phyloP scores from a whole-genome alignment of 2,888 invertebrate species.

The Enchytraeus crypticus region DNA sequence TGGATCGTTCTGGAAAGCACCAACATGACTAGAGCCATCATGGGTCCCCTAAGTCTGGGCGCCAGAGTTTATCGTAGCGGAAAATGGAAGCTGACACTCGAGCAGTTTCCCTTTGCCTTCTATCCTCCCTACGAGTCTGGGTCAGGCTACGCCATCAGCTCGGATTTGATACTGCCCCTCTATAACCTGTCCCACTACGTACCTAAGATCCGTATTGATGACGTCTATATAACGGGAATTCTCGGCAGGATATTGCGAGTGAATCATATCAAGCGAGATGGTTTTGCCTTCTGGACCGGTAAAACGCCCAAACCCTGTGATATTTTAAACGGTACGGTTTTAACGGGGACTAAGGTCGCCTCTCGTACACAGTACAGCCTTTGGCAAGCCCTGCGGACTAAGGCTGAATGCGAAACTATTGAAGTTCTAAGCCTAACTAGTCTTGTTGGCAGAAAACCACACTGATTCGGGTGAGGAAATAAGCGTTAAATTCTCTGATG shows the following conservation, averaged over 20 bases:
- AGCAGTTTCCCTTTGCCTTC: conserved; percentile 20
- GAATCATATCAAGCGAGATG: conserved; percentile 16
- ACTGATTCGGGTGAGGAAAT: too few relatives aligned
- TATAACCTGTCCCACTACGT: conserved; percentile 21
- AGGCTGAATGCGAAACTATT: not conserved
- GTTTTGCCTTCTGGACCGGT: conserved; percentile 28
- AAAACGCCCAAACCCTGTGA: conserved; percentile 21
- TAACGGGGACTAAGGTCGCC: conserved; percentile 5
- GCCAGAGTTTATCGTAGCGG: conserved; percentile 20
- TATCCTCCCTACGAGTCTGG: conserved; percentile 28
- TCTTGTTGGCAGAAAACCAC: too few relatives aligned
- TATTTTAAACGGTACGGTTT: not conserved
- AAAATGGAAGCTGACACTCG: conserved; percentile 21
- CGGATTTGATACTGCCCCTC: conserved; percentile 19
- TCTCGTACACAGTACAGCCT: conserved; percentile 6
- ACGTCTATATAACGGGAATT: conserved; percentile 30
- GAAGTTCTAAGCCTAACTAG: too few relatives aligned
- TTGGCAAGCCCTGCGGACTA: conserved; percentile 12
- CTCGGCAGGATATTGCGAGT: conserved; percentile 23
- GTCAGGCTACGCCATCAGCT: conserved; percentile 23
- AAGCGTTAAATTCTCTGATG: too few relatives aligned
- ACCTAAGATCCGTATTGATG: conserved; percentile 26
- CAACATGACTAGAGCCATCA: conserved; percentile 16
- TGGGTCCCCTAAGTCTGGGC: conserved; percentile 24
- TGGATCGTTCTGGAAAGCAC: not conserved